Evolutionary conservation across 2,113 vertebrate species (phyloP), one percentile per base, ranked within the genome.

Genomic region (Eonycteris spelaea): DNA sequence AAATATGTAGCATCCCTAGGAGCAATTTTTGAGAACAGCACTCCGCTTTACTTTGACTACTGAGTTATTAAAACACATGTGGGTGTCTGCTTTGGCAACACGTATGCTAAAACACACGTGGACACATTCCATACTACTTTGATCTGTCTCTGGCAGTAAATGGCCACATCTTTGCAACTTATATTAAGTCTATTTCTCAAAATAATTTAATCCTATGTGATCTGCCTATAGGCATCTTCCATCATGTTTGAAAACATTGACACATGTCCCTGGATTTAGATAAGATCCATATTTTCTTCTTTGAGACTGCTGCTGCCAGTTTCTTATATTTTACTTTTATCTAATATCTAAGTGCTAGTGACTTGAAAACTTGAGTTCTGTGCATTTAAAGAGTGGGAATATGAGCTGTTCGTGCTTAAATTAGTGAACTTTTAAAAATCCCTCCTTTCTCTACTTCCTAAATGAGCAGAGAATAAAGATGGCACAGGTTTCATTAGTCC

Each of bases 61-160:
- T 82, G 88, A 90, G 93, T 95, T 85, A 90, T 96, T 96, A 87
- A 96, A 95, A 87, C 53, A 90, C 51, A 55, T 4, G 33, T 96
- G 96, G 71, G 51, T 51, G 51, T 51, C 51, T 16, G 51, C 51
- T 51, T 51, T 4, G 51, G 15, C 51, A 51, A 51, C 51, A 51
- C 51, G 5, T 51, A 51, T 82, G 87, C 96, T 96, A 87, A 96
- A 95, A 87, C 53, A 90, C 51, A 55, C 2, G 35, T 96, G 97
- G 71, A 96, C 96, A 80, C 59, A 92, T 90, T 96, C 73, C 35
- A 16, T 48, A 53, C 78, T 95, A 74, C 87, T 95, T 96, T 96
- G 65, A 90, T 61, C 33, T 90, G 90, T 92, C 71, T 53, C 86
- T 93, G 94, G 26, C 75, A 90, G 26, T 80, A 77, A 96, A 87